Percentiles rank a stretch among this genome's conserved stretches.
Conservation (phyloP, 2,888 invertebrate species). For the Timandra comae region DNA sequence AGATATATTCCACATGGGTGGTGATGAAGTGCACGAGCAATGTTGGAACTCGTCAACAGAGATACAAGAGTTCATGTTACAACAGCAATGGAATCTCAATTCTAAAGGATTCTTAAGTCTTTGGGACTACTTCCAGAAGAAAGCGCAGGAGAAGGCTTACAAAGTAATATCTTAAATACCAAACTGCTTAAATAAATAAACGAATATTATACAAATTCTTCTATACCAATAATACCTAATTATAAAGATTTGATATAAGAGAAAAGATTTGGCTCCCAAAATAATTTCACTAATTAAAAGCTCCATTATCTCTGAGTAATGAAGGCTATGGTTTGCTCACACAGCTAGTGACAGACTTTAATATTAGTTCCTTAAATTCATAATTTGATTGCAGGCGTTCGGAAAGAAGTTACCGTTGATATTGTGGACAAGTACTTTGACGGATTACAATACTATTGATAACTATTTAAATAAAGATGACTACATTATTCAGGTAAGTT, state of each 20-base stretch:
- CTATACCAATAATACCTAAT: too few species aligned
- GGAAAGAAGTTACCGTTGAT: slow-evolving; percentile 79
- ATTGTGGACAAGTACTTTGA: slow-evolving; percentile 89
- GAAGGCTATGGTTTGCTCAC: too few species aligned
- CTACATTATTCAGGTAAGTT: slow-evolving; percentile 84
- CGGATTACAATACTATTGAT: slow-evolving; percentile 79
- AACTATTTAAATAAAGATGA: slow-evolving; percentile 82
- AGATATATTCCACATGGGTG: slow-evolving; percentile 93
- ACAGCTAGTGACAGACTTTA: too few species aligned
- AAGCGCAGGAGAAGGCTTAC: slow-evolving; percentile 76
- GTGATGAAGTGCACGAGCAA: slow-evolving; percentile 83
- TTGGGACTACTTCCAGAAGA: slow-evolving; percentile 86
- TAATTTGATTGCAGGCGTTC: slow-evolving; percentile 62
- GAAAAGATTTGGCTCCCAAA: too few species aligned
- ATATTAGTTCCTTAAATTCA: too few species aligned
- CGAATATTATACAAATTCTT: too few species aligned
- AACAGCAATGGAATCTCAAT: slow-evolving; percentile 78
- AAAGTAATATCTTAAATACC: slow-evolving; percentile 53
- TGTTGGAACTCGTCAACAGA: slow-evolving; percentile 87
- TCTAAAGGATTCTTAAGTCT: slow-evolving; percentile 79
- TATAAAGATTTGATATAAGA: too few species aligned
- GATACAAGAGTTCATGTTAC: slow-evolving; percentile 82
- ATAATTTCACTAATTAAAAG: too few species aligned
- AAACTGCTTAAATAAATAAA: too few species aligned
- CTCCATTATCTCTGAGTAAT: too few species aligned